phyloP scores from a whole-genome alignment of 2,113 vertebrate genomes.

The Cricetomys ansorgei region DNA sequence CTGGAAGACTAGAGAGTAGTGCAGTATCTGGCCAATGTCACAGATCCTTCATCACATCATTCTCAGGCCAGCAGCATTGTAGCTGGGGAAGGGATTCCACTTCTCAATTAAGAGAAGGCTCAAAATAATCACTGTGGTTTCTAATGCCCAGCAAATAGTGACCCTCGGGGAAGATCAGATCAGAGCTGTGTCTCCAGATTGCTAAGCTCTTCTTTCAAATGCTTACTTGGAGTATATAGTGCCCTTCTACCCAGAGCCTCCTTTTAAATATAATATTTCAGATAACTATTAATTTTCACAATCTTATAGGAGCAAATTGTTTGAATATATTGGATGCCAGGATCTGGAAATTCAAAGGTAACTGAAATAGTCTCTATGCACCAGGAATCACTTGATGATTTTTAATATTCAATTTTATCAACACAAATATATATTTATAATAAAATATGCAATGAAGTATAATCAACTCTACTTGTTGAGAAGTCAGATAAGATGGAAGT shows the following conservation, averaged over 20 bases:
- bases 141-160: not conserved
- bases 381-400: not conserved
- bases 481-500: not conserved
- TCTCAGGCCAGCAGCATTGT: not conserved
- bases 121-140: not conserved
- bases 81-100: not conserved
- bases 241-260: not conserved
- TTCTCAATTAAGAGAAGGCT: not conserved
- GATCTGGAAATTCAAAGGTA: not conserved
- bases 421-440: not conserved
- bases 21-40: too few relatives aligned
- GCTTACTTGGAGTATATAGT: not conserved
- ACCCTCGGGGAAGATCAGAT: not conserved
- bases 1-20: not conserved
- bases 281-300: not conserved
- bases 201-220: not conserved
- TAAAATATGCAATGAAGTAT: not conserved
- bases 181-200: not conserved
- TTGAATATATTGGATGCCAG: not conserved
- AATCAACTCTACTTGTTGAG: not conserved
- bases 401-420: not conserved
- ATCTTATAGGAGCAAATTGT: not conserved
- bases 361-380: not conserved
- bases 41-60: not conserved
- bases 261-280: not conserved